These are phyloP conservation scores for Fukomys damarensis DNA, from an alignment of 2,113 vertebrate species.

Conservation along the genomic window DNA sequence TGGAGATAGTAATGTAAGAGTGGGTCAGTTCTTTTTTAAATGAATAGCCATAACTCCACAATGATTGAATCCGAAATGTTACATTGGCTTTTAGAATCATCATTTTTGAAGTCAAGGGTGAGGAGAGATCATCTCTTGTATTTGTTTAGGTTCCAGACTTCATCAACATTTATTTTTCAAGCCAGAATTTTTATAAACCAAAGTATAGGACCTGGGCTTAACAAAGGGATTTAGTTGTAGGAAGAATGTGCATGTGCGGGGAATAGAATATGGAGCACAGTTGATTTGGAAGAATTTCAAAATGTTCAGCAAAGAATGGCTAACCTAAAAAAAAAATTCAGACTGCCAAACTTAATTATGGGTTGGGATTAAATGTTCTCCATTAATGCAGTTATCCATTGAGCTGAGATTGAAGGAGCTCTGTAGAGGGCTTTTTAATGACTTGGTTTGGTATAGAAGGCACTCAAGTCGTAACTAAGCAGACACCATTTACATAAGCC, in stretches of 20 bases:
- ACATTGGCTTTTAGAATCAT: not conserved
- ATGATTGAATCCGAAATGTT: not conserved
- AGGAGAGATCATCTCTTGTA: not conserved
- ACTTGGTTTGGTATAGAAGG: conserved; percentile 68
- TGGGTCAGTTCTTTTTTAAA: not conserved
- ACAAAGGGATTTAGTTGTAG: conserved; percentile 9
- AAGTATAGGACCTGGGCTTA: not conserved
- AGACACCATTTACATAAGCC: conserved; percentile 73
- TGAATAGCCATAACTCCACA: not conserved
- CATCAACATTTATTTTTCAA: not conserved
- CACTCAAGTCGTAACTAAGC: conserved; percentile 67
- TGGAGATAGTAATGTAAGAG: not conserved
- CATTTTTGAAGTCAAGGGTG: not conserved
- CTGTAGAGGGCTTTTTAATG: conserved; percentile 80
- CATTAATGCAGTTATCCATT: conserved; percentile 78
- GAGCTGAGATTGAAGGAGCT: conserved; percentile 77
- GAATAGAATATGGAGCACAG: not conserved
- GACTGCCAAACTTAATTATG: conserved; percentile 83
- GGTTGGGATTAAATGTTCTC: conserved; percentile 79
- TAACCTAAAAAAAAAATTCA: conserved; percentile 77
- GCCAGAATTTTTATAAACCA: not conserved
- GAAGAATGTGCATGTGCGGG: not conserved
- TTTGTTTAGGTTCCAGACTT: conserved; percentile 33
- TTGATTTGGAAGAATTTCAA: conserved; percentile 69
- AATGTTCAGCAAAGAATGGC: not conserved